Conservation (phyloP, 2,797 vertebrate genomes). For the Hemibagrus guttatus region DNA sequence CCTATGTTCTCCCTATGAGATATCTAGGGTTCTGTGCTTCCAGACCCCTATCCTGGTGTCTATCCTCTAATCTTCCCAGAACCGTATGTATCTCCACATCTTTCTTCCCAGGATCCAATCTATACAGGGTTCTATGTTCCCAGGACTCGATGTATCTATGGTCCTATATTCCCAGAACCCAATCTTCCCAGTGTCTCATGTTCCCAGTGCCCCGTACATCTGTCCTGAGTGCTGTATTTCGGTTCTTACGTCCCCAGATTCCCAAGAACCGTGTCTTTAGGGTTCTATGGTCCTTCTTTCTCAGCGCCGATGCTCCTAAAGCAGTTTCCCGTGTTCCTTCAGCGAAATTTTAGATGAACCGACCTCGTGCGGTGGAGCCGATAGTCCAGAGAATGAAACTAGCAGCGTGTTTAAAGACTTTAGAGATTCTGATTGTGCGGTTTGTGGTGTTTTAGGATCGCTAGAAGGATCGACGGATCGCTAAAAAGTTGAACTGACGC, state of each 20-base stretch:
- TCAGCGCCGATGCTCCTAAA: neutral
- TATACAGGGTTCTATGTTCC: neutral
- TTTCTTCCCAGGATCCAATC: neutral
- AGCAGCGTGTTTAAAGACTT: neutral
- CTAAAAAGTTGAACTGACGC: neutral
- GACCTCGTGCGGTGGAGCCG: no score
- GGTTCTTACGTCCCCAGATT: neutral
- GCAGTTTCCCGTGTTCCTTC: neutral
- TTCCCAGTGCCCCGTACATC: neutral
- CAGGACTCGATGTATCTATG: neutral
- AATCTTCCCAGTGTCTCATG: neutral
- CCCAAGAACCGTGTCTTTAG: neutral
- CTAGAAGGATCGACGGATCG: no score
- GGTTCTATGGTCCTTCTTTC: neutral
- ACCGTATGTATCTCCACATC: neutral
- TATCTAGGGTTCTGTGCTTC: neutral
- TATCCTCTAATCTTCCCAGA: neutral
- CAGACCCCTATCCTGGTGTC: neutral
- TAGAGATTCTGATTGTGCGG: neutral
- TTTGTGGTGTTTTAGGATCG: neutral
- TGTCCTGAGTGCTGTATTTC: neutral
- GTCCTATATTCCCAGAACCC: neutral
- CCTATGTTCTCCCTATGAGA: neutral
- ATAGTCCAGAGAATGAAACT: neutral
- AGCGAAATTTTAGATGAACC: neutral